Evolutionary conservation across 2,113 vertebrate genomes (phyloP), one percentile per base, ranked within the genome.

Genomic region (Reinhardtius hippoglossoides): DNA sequence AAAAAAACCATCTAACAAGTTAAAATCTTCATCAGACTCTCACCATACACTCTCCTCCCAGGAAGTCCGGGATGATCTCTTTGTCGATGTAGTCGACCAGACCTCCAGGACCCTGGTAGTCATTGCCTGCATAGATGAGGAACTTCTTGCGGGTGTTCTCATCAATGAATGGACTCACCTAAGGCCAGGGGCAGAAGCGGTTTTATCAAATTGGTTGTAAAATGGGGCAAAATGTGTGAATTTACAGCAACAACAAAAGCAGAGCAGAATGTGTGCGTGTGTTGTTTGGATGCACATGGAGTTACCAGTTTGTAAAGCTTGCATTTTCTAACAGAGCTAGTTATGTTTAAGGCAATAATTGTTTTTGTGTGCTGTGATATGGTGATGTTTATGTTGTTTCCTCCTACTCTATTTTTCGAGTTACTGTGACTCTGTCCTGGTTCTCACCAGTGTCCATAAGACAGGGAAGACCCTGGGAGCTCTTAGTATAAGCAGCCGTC

Each of bases 81-180:
- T 95, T 97, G 90, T 99, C 97, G 0, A 99, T 99, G 92, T 99
- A 99, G 87, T 98, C 97, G 82, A 99, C 88, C 76, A 99, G 94
- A n/a, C 97, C 97, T 0, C 97, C 97, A 3, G 97, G 96, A 21
- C 97, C 97, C 89, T 99, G 97, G 91, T 99, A 99, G 90, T 99
- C 97, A 56, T 99, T 99, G 42, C 97, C 98, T n/a, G 97, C 97
- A 65, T 99, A 99, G 87, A 99, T 98, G 59, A 99, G 95, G 89
- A 98, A 98, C 81, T 99, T 99, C 89, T 97, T 97, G 54, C 97
- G 94, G 44, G 97, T 99, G 91, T 99, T 99, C 90, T 99, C 98
- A 69, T 99, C 97, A 24, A 99, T 99, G 82, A 99, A 99, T 0
- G 97, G 98, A 82, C 97, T 99, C 64, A 99, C 97, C 98, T 99